Percentiles rank a stretch among this genome's conserved stretches.
phyloP scores from a whole-genome alignment of 2,797 vertebrate genomes.

The Bradypus variegatus region DNA sequence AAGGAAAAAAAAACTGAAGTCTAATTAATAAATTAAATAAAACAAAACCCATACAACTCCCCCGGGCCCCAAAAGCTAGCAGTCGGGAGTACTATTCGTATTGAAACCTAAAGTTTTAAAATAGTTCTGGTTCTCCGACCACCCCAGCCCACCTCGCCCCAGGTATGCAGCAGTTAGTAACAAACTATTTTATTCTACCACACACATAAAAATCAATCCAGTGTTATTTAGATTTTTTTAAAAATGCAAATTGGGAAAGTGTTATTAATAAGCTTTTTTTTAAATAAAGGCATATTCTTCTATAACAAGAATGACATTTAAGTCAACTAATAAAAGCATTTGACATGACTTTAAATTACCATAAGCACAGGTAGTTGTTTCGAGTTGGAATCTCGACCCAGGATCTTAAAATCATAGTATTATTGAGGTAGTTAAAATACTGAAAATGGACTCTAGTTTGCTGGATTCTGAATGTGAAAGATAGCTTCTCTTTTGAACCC shows the following conservation, averaged over 20 bases:
- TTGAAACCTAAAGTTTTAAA: too few species aligned
- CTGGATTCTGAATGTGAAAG: slow-evolving; percentile 49
- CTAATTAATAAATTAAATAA: too few species aligned
- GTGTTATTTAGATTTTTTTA: slow-evolving; percentile 72
- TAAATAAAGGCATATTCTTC: slow-evolving; percentile 57
- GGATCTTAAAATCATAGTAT: neutral
- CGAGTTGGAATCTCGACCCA: too few species aligned
- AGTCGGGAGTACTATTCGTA: too few species aligned
- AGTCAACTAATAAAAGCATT: slow-evolving; percentile 49
- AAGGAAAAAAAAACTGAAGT: too few species aligned
- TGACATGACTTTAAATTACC: slow-evolving; percentile 57
- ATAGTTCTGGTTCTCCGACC: too few species aligned
- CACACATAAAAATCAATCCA: slow-evolving; percentile 63
- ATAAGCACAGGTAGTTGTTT: slow-evolving; percentile 68
- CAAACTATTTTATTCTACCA: slow-evolving; percentile 53
- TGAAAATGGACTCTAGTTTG: slow-evolving; percentile 59
- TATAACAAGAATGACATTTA: neutral
- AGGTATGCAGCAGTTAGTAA: slow-evolving; percentile 58
- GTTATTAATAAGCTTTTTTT: slow-evolving; percentile 41
- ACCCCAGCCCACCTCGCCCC: too few species aligned
- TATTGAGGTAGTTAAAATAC: slow-evolving; percentile 73
- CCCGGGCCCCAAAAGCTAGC: too few species aligned
- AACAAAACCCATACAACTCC: too few species aligned
- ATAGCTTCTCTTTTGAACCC: neutral
- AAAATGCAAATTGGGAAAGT: slow-evolving; percentile 59